These are phyloP conservation scores for Nannobrachium achirus DNA, from an alignment of 2,113 vertebrate species.

Conservation along the genomic window DNA sequence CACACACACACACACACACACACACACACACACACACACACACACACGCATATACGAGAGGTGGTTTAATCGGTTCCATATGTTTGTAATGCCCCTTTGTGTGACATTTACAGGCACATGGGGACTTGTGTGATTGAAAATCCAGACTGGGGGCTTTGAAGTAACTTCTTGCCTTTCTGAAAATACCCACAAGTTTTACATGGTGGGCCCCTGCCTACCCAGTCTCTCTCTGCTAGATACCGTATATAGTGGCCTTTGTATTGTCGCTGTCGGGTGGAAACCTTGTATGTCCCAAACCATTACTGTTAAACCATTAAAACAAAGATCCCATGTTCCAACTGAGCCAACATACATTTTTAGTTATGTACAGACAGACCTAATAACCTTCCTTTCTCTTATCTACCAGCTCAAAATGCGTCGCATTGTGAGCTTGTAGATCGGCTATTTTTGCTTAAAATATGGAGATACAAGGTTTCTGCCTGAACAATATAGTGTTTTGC, in stretches of 20 bases:
- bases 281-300: too few species aligned
- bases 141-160: conserved; percentile 55
- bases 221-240: background rate
- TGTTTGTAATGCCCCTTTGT: conserved; percentile 42
- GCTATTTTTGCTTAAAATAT: too few species aligned
- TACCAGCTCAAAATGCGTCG: too few species aligned
- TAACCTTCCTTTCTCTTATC: too few species aligned
- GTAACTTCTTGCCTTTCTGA: conserved; percentile 39
- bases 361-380: too few species aligned
- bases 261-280: background rate
- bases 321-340: too few species aligned
- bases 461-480: too few species aligned
- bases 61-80: conserved; percentile 50
- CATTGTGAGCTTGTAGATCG: too few species aligned
- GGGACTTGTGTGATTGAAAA: conserved; percentile 47
- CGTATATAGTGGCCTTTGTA: conserved; percentile 4
- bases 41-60: conserved; percentile 12
- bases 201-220: background rate
- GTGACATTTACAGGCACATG: conserved; percentile 57
- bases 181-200: conserved; percentile 27
- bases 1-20: background rate
- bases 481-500: conserved; percentile 14
- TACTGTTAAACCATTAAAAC: too few species aligned
- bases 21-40: conserved; percentile 18
- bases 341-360: too few species aligned